Evolutionary conservation across 2,888 invertebrate species (phyloP).

Genomic region (Marronus borbonicus): DNA sequence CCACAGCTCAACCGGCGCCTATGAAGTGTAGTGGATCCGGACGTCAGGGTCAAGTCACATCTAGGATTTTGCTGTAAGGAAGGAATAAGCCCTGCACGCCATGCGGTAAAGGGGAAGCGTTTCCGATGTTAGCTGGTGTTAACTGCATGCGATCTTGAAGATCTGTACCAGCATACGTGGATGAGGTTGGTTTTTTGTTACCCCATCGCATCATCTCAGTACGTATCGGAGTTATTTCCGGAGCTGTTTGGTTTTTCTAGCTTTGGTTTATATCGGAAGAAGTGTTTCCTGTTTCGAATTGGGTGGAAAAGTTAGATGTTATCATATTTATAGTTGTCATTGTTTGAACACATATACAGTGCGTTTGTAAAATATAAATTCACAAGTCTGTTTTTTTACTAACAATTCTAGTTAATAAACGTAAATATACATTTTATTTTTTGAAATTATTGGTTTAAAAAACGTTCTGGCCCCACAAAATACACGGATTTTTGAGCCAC

Average conservation of each 20-base stretch:
- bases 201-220: not conserved
- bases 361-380: too few species aligned
- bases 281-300: not conserved
- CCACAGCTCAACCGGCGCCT: not conserved
- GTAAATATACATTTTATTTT: too few species aligned
- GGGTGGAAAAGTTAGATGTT: not conserved
- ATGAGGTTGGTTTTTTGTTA: not conserved
- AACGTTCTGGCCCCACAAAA: too few species aligned
- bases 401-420: too few species aligned
- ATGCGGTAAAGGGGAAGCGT: not conserved
- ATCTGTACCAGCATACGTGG: not conserved
- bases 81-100: not conserved
- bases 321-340: too few species aligned
- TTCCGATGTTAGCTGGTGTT: not conserved
- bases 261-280: not conserved
- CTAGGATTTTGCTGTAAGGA: slow-evolving; percentile 10
- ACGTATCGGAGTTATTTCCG: slow-evolving; percentile 15
- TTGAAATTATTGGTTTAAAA: too few species aligned
- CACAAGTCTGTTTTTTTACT: too few species aligned
- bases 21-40: not conserved
- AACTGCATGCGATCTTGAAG: not conserved
- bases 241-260: not conserved
- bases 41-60: slow-evolving; percentile 12
- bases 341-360: too few species aligned
- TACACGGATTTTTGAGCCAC: too few species aligned